phyloP scores from a whole-genome alignment of 1,140 invertebrate genomes.

The Calycopis cecrops region DNA sequence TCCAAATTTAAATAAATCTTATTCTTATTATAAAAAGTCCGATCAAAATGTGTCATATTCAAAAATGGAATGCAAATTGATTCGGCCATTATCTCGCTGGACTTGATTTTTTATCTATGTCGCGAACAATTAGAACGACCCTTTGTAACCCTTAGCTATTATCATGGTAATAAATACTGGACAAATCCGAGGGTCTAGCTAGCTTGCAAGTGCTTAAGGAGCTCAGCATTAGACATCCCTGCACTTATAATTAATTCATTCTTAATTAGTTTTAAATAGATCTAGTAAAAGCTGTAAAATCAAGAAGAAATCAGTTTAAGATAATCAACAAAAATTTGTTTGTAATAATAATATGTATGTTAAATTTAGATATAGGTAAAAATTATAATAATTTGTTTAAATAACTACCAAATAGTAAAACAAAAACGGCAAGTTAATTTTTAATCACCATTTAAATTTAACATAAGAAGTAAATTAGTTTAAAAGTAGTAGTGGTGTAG shows the following conservation, averaged over 20 bases:
- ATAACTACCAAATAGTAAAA: too few relatives aligned
- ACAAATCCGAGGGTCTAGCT: constrained; percentile 41
- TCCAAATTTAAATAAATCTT: constrained; percentile 1
- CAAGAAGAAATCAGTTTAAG: too few relatives aligned
- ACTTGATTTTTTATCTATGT: constrained; percentile 32
- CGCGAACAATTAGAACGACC: constrained; percentile 39
- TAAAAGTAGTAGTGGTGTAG: too few relatives aligned
- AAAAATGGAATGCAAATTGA: constrained; percentile 13
- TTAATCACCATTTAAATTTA: too few relatives aligned
- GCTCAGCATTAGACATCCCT: constrained; percentile 50
- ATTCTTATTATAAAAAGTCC: not conserved
- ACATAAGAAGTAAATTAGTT: too few relatives aligned
- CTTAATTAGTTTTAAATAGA: too few relatives aligned
- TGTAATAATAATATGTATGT: too few relatives aligned
- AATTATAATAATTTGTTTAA: too few relatives aligned
- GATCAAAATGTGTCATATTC: not conserved
- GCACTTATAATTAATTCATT: constrained; percentile 19
- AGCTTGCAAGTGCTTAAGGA: constrained; percentile 35
- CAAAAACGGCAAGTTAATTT: too few relatives aligned
- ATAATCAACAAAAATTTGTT: too few relatives aligned
- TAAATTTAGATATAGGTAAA: too few relatives aligned
- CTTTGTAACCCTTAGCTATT: constrained; percentile 40
- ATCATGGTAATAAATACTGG: constrained; percentile 48
- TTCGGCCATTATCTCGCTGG: constrained; percentile 16
- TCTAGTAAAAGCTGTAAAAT: too few relatives aligned